Conservation (phyloP, 2,797 vertebrate species). For the Sebastes diploproa region DNA sequence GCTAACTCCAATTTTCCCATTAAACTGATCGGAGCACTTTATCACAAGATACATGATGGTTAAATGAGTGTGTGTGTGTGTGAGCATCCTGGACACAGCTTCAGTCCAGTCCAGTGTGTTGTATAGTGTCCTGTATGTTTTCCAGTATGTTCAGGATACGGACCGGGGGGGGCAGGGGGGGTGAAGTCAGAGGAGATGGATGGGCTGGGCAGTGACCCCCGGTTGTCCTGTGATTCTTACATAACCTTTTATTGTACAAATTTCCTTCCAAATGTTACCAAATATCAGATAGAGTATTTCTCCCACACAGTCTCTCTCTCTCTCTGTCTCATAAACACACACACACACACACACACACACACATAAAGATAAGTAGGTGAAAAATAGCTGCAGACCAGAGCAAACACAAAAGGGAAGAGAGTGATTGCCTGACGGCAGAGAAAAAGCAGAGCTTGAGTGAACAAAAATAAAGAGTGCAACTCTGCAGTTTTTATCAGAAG, state of each 20-base stretch:
- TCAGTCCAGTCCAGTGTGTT: background rate
- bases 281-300: constrained; percentile 59
- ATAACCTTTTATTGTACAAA: constrained; percentile 77
- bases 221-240: constrained; percentile 70
- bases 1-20: constrained; percentile 16
- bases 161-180: constrained; percentile 63
- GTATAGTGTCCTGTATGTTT: background rate
- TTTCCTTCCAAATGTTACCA: constrained; percentile 75
- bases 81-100: background rate
- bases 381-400: constrained; percentile 56
- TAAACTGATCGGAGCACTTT: background rate
- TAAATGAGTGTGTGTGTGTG: background rate
- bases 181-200: constrained; percentile 76
- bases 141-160: constrained; percentile 53
- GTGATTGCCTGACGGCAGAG: constrained; percentile 31
- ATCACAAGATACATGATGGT: constrained; percentile 14
- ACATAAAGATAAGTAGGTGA: constrained; percentile 64
- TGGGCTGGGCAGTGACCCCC: constrained; percentile 69
- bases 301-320: constrained; percentile 21
- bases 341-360: constrained; percentile 1
- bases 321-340: background rate
- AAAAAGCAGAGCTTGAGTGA: constrained; percentile 20
- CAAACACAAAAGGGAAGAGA: constrained; percentile 55
- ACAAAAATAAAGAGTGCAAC: constrained; percentile 68
- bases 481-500: constrained; percentile 69